phyloP scores from a whole-genome alignment of 1,140 invertebrate species.

The Philotrypesis tridentata region DNA sequence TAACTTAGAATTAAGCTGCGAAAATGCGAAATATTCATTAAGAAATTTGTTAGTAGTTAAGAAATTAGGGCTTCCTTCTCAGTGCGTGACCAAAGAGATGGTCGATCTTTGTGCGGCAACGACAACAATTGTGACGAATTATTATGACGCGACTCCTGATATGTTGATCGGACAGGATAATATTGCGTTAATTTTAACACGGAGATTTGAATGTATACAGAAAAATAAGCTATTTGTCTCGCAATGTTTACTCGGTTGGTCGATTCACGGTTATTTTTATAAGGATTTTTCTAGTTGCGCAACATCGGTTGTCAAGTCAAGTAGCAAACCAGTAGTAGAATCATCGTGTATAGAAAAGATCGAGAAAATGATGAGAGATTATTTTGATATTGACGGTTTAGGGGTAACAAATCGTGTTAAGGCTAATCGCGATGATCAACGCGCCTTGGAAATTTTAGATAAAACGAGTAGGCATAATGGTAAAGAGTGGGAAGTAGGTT shows the following conservation, averaged over 20 bases:
- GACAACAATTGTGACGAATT: background rate
- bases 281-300: background rate
- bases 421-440: background rate
- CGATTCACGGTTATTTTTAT: background rate
- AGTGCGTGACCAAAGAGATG: background rate
- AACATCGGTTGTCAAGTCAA: background rate
- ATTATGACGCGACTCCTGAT: background rate
- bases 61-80: background rate
- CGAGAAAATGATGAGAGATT: background rate
- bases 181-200: background rate
- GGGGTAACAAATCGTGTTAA: background rate
- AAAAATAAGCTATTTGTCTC: background rate
- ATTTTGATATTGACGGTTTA: slow-evolving; percentile 1
- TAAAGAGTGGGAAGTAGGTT: slow-evolving; percentile 7
- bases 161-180: slow-evolving; percentile 1
- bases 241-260: background rate
- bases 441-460: background rate
- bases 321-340: background rate
- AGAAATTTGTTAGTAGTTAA: background rate
- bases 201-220: background rate
- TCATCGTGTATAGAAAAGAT: background rate
- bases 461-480: background rate
- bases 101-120: background rate
- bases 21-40: background rate
- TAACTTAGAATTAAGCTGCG: background rate